phyloP scores from a whole-genome alignment of 2,113 vertebrate genomes.

The Sinocyclocheilus anophthalmus region DNA sequence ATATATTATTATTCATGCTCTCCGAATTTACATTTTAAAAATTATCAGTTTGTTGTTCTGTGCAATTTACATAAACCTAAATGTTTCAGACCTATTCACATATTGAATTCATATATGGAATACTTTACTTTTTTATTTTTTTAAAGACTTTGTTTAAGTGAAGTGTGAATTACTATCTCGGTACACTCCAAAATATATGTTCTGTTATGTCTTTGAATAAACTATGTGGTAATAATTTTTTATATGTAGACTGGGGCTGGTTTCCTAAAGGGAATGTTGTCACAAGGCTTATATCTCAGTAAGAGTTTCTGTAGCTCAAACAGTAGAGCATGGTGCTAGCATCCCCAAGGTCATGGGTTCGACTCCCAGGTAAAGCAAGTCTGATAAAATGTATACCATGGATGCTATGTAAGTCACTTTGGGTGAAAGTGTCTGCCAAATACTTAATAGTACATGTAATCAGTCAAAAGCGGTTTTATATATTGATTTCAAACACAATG shows the following conservation, averaged over 20 bases:
- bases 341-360: background rate
- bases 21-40: too few relatives aligned
- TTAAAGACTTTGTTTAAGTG: background rate
- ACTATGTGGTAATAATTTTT: background rate
- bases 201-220: background rate
- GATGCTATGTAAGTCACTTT: too few relatives aligned
- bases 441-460: background rate
- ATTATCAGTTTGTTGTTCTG: background rate
- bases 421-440: background rate
- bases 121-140: background rate
- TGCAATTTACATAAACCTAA: background rate
- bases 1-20: background rate
- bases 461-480: background rate
- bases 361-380: background rate
- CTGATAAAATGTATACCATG: background rate
- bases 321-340: too few relatives aligned
- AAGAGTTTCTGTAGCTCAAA: too few relatives aligned
- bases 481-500: background rate
- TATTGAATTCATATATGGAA: background rate
- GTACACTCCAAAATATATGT: background rate
- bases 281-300: background rate
- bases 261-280: background rate
- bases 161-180: background rate
- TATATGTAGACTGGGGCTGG: background rate
- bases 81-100: background rate